Base-by-base conservation (phyloP, 2,888 invertebrate species). In the Ctenicera cuprea region DNA sequence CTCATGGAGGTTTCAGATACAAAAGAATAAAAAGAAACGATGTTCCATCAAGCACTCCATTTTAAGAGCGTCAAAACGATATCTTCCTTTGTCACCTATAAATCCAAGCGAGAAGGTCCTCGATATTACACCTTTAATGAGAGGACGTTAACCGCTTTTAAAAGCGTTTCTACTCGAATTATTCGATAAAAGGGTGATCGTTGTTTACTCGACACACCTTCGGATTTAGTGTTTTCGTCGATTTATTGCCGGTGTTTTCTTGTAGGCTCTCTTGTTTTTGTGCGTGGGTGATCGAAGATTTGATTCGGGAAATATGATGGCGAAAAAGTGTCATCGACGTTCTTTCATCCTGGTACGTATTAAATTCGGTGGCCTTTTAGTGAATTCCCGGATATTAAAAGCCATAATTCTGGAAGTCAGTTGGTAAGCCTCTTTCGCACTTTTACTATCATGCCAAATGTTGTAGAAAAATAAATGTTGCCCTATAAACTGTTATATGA, bases 101-200 rank as follows among this genome's bases (percentile, higher is more conserved):
- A 59, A 59, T 59, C 18, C 59, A 26, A 26, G 26, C 2, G 26
- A 26, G 38, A 59, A 38, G 14, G 33, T 33, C 41, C 12, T 59
- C 59, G 59, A 59, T 59, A 59, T 74, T 72, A 75, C 64, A 68
- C 68, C 61, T 69, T 69, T 72, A 75, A 75, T 72, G 75, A 75
- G 33, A 64, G 62, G 69, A 52, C 69, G 64, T 75, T 69, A 62
- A 61, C 62, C 45, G 74, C 75, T 50, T 66, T 67, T 72, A 72
- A 72, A 75, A 72, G 71, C 75, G 37, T 16, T 37, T 65, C 62
- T 50, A 54, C 65, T 69, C 69, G 65, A 64, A 72, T 64, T 69
- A 48, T 65, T 50, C 52, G 65, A 65, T 65, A 48, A 65, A 65
- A 65, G 65, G 65, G 52, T 38, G 20, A 59, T 48, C 52, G 33